Base-by-base conservation (phyloP, 2,888 invertebrate species). In the Neoscelio sp. region DNA sequence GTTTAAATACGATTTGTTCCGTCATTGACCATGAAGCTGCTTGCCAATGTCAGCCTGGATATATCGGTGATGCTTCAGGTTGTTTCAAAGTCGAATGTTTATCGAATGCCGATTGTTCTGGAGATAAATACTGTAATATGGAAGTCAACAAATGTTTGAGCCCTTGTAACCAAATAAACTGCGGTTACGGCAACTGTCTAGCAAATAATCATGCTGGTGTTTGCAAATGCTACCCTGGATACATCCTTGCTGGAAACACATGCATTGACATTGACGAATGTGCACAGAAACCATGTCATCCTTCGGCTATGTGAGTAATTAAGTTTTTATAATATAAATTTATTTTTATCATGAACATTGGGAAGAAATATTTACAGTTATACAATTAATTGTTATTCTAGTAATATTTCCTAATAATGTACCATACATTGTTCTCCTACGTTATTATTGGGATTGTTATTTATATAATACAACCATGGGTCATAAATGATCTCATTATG, bases 71-170 rank as follows among this genome's bases (percentile, higher is more conserved):
- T 91, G 94, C 96, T 2, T 92, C 96, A 56, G 97, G 97, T 28
- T 97, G 97, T 87, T 97, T 96, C 89, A 96, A 95, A 91, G 97
- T 97, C 1, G 97, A 97, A 91, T 98, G 97, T 89, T 91, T 95
- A 0, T 93, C 93, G 40, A 93, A 95, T 87, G 92, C 93, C 33
- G 96, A 97, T 83, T 97, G 97, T 86, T 91, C 95, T 1, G 89
- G 87, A 26, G 95, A 96, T 78, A 95, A 95, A 89, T 93, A 94
- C 82, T 97, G 97, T 86, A 95, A 96, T 85, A 89, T 91, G 2
- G 93, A 93, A 83, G 94, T 92, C 52, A 96, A 96, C 88, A 96
- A 96, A 90, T 97, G 96, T 87, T 92, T 94, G 83, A 95, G 95
- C 91, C 96, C 96, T 70, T 98, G 98, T 85, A 95, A 96, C 82